phyloP scores from a whole-genome alignment of 2,888 invertebrate genomes.

The Philereme vetulata region DNA sequence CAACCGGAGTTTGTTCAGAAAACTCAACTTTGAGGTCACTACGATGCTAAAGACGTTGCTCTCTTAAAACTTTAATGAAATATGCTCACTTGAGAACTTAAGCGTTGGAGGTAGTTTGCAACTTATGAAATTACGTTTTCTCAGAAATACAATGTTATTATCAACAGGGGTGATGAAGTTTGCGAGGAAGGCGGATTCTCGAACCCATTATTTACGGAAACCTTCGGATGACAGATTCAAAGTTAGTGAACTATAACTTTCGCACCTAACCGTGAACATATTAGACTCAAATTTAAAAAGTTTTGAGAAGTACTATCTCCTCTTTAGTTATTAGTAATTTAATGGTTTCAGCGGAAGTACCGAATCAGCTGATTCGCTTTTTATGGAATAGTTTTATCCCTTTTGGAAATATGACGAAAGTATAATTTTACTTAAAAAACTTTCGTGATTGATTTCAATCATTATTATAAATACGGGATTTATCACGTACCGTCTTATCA shows the following conservation, averaged over 20 bases:
- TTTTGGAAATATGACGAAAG: no score
- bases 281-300: no score
- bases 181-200: constrained; percentile 12
- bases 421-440: no score
- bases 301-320: no score
- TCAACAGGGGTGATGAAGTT: constrained; percentile 26
- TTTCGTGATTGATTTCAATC: no score
- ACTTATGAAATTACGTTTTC: constrained; percentile 47
- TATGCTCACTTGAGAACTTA: constrained; percentile 54
- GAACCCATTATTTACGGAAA: constrained; percentile 16
- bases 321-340: no score
- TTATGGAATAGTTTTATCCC: no score
- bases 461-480: no score
- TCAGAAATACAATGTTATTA: constrained; percentile 33
- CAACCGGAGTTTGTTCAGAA: constrained; percentile 40
- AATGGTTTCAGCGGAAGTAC: no score
- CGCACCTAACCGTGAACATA: no score
- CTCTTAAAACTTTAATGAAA: constrained; percentile 57
- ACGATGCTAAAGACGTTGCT: constrained; percentile 46
- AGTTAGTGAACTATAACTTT: not conserved
- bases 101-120: constrained; percentile 35
- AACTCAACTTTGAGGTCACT: constrained; percentile 50
- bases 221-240: constrained; percentile 12
- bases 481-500: no score
- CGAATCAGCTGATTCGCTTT: no score